Base-by-base conservation (phyloP, 2,113 vertebrate species). In the Hypomesus transpacificus region DNA sequence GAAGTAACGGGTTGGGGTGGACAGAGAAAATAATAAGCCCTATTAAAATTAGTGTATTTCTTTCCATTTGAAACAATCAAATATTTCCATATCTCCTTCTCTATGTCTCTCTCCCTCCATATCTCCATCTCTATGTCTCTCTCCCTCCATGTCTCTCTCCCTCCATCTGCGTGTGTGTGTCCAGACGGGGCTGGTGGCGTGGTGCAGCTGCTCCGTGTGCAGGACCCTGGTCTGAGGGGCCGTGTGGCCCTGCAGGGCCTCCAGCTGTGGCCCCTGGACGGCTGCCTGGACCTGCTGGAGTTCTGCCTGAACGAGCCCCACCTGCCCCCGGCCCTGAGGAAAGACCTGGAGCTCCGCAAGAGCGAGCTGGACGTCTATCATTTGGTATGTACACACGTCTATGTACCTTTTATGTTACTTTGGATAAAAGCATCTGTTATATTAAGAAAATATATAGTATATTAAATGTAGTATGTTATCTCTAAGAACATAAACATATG, bases 231-330 rank as follows among this genome's bases (percentile, higher is more conserved):
- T 9, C 80, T 98, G 83, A 93, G 96, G 79, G 94, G 93, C 8
- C 91, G 79, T 4, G 85, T 98, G 69, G 89, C 89, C 59, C 89
- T 99, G 1, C 84, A 75, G 81, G 94, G 89, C 76, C 79, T 98
- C 69, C 94, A 96, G 75, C 92, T 46, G 26, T 99, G 97, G 96
- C 93, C 96, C 20, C 87, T 98, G 71, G 86, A 93, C 0, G 85
- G 88, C 20, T 95, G 92, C 71, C 87, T 95, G 77, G 95, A 98
- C 82, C 91, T 98, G 80, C 87, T 99, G 14, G 89, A 92, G 60
- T 97, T 96, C 31, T 98, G 97, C 85, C 85, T 95, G 65, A 94
- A 93, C 75, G 95, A 95, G 66, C 54, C 70, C 0, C 57, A 62
- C 52, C 80, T 94, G 14, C 86, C 89, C 18, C 76, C 71, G 14